phyloP scores from a whole-genome alignment of 2,888 invertebrate species.

The Hoplodrina ambigua region DNA sequence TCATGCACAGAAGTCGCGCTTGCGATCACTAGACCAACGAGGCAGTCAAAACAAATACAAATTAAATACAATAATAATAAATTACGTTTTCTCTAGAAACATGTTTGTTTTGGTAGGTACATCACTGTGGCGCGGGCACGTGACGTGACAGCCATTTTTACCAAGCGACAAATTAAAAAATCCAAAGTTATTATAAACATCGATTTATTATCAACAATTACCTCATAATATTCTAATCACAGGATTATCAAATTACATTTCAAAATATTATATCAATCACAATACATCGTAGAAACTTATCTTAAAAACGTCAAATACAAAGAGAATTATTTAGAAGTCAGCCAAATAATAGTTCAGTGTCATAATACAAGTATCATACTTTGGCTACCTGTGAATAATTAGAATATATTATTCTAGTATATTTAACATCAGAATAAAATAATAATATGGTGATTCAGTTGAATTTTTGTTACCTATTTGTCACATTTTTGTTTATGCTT shows the following conservation, averaged over 20 bases:
- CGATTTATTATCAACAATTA: constrained; percentile 83
- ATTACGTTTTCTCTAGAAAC: too few relatives aligned
- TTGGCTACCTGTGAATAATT: constrained; percentile 51
- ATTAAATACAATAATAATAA: too few relatives aligned
- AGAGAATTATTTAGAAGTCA: constrained; percentile 53
- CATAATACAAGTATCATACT: constrained; percentile 50
- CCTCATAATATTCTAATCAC: constrained; percentile 81
- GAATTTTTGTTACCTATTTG: constrained; percentile 21
- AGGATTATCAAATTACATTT: constrained; percentile 80
- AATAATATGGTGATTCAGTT: constrained; percentile 46
- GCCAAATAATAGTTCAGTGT: constrained; percentile 34
- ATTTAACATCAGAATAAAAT: constrained; percentile 30
- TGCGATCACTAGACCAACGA: too few relatives aligned
- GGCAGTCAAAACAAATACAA: too few relatives aligned
- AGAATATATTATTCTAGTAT: constrained; percentile 56
- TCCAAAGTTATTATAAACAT: constrained; percentile 69
- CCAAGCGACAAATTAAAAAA: constrained; percentile 8
- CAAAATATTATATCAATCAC: constrained; percentile 72
- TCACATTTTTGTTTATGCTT: constrained; percentile 5
- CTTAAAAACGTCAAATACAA: constrained; percentile 66
- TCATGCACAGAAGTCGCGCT: too few relatives aligned
- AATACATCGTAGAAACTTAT: constrained; percentile 68
- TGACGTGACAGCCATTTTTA: too few relatives aligned
- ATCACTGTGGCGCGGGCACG: too few relatives aligned
- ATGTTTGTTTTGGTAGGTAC: too few relatives aligned